Evolutionary conservation across 2,113 vertebrate species (phyloP).

Genomic region (Numenius arquata): DNA sequence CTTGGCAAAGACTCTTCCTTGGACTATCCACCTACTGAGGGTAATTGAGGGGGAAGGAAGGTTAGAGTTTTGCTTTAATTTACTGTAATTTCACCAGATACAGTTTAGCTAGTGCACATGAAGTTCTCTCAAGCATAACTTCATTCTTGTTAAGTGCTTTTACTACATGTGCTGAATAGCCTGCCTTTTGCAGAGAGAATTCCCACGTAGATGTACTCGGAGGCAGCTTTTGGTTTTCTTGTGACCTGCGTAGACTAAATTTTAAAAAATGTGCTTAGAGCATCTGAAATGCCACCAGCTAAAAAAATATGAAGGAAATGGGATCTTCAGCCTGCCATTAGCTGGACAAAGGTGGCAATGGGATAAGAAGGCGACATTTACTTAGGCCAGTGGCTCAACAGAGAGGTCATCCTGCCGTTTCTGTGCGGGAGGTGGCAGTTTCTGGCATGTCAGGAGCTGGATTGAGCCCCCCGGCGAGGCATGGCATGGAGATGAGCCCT

Average conservation of each 20-base stretch:
- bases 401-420: neutral
- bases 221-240: neutral
- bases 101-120: neutral
- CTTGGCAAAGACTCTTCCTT: neutral
- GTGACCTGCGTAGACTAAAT: neutral
- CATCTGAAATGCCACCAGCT: neutral
- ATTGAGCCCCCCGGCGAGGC: neutral
- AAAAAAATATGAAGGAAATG: neutral
- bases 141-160: neutral
- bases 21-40: neutral
- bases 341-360: neutral
- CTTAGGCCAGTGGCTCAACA: neutral
- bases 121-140: neutral
- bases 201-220: neutral
- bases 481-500: neutral
- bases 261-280: neutral
- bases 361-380: neutral
- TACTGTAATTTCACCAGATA: neutral
- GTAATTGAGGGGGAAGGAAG: neutral
- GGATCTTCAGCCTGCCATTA: neutral
- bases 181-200: neutral
- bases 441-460: neutral
- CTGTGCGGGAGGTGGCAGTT: neutral
- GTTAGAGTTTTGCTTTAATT: neutral
- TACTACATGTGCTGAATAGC: neutral